Evolutionary conservation across 1,140 invertebrate genomes (phyloP), one percentile per base, ranked within the genome.

Genomic region (Zaprionus kolodkinae): DNA sequence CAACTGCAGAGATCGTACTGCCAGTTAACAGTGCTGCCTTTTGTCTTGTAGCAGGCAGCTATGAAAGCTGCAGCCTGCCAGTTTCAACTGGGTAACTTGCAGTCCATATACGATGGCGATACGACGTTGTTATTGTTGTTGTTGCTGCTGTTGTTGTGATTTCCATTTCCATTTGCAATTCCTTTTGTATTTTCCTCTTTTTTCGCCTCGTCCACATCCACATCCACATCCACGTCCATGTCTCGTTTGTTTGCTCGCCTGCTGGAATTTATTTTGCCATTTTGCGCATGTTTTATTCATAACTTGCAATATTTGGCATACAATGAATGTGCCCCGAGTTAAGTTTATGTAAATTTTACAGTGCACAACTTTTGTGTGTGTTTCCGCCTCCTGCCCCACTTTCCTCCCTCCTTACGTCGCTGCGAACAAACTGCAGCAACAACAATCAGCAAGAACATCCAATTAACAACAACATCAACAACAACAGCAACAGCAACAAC

Each of bases 201-300:
- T 70, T 33, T 43, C 27, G 27, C 27, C 27, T 30, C 27, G 27
- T 30, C 27, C 27, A 30, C 27, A 30, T 30, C 27, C 27, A 52
- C 21, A 21, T 21, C 21, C 21, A 21, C 21, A 30, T 68, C 56
- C 30, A 52, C 65, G 71, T 75, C 61, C 38, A 76, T 65, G 61
- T 66, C 66, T 70, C 68, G 71, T 75, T 84, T 81, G 71, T 79
- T 77, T 78, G 81, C 61, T 56, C 70, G 66, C 30, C 52, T 64
- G 52, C 45, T 79, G 79, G 76, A 81, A 78, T 81, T 81, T 76
- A 79, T 83, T 76, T 84, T 64, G 52, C 63, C 62, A 67, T 65
- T 72, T 69, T 87, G 55, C 69, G 54, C 79, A 87, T 87, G 84
- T 84, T 89, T 88, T 88, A 89, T 88, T 88, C 80, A 88, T 88